Evolutionary conservation across 1,140 invertebrate genomes (phyloP).

Genomic region (Myzus persicae): DNA sequence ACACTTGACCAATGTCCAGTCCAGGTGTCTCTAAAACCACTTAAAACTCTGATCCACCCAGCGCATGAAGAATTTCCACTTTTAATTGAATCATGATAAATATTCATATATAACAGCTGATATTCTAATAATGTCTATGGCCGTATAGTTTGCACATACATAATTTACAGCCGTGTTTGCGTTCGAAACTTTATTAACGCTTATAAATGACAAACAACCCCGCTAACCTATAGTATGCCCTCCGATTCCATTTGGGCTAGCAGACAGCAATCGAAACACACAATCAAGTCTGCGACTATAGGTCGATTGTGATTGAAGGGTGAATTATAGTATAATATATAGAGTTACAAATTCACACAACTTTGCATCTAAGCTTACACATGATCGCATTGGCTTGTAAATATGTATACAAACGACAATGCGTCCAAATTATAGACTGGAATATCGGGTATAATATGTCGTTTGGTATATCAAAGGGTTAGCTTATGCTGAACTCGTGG

Average conservation of each 20-base stretch:
- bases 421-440: neutral
- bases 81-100: neutral
- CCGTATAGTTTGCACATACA: neutral
- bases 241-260: neutral
- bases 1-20: neutral
- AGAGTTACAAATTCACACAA: neutral
- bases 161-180: neutral
- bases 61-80: neutral
- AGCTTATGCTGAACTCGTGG: neutral
- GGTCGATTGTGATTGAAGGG: neutral
- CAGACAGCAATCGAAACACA: neutral
- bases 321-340: neutral
- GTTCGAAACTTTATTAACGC: constrained; percentile 11
- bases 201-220: neutral
- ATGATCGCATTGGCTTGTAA: neutral
- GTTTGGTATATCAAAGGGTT: neutral
- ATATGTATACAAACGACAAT: neutral
- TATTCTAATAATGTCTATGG: neutral
- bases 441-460: neutral
- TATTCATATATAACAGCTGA: neutral
- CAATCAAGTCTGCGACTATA: neutral
- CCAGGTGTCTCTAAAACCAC: neutral
- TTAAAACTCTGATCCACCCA: neutral
- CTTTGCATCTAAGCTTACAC: neutral
- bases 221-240: neutral